Conservation (phyloP, 2,113 vertebrate species). For the Toxotes chatareus region DNA sequence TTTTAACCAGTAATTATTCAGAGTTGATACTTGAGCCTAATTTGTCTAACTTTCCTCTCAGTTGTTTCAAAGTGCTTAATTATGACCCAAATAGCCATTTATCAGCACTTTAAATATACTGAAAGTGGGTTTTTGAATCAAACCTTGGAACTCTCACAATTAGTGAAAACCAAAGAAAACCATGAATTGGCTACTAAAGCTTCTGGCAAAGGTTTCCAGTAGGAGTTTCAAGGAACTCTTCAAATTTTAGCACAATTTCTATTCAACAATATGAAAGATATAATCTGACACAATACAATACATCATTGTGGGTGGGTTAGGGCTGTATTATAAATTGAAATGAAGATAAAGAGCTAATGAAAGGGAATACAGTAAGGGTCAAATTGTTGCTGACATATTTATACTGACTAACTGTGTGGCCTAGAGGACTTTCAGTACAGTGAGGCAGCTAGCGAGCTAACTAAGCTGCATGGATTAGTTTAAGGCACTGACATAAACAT, state of each 20-base stretch:
- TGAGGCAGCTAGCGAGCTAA: slow-evolving; percentile 34
- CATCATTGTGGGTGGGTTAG: not conserved
- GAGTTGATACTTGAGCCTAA: not conserved
- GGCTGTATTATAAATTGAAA: not conserved
- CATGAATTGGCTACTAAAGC: too few relatives aligned
- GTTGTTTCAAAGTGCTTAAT: slow-evolving; percentile 8
- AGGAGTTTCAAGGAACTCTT: too few relatives aligned
- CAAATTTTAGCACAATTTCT: not conserved
- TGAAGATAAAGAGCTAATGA: slow-evolving; percentile 22
- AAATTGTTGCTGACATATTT: slow-evolving; percentile 21
- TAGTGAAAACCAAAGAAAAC: too few relatives aligned
- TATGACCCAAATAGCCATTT: not conserved
- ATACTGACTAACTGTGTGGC: slow-evolving; percentile 32
- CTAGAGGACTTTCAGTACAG: slow-evolving; percentile 32
- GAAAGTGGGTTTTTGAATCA: not conserved
- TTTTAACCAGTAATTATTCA: slow-evolving; percentile 1
- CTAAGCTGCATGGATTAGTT: slow-evolving; percentile 65
- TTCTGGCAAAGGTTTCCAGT: too few relatives aligned
- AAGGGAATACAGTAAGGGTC: slow-evolving; percentile 8
- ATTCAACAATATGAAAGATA: not conserved
- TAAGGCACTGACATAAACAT: slow-evolving; percentile 71
- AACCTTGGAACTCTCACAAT: not conserved
- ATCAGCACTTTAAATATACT: not conserved
- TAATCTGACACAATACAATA: slow-evolving; percentile 1
- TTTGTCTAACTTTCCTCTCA: not conserved